phyloP scores from a whole-genome alignment of 92 coral and sea anemone species.

The Ricordea florida region DNA sequence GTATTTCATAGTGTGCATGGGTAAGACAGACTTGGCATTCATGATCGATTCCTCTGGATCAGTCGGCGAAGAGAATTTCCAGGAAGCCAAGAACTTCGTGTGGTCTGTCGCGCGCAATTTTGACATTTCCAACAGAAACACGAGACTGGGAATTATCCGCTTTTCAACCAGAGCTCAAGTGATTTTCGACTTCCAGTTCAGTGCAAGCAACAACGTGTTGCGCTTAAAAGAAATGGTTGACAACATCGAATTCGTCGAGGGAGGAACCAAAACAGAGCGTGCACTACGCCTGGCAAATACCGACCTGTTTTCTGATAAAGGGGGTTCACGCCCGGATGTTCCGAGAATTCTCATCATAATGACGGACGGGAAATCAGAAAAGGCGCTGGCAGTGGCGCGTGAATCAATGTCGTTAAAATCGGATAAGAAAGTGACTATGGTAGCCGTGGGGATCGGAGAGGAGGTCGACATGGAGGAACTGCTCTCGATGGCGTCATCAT shows the following conservation, averaged over 20 bases:
- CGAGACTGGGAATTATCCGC: constrained; percentile 75
- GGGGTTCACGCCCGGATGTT: constrained; percentile 38
- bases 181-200: constrained; percentile 44
- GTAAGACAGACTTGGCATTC: constrained; percentile 73
- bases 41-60: constrained; percentile 74
- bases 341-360: constrained; percentile 68
- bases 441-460: constrained; percentile 77
- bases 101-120: constrained; percentile 62
- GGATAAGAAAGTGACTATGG: constrained; percentile 56
- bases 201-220: constrained; percentile 1
- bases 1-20: constrained; percentile 54
- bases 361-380: constrained; percentile 68
- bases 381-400: constrained; percentile 47
- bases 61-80: constrained; percentile 43
- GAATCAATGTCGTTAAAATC: constrained; percentile 66
- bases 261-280: constrained; percentile 46
- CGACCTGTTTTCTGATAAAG: constrained; percentile 32
- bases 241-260: constrained; percentile 22
- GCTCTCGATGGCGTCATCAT: constrained; percentile 62
- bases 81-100: constrained; percentile 67
- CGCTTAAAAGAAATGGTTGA: constrained; percentile 38
- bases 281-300: constrained; percentile 54
- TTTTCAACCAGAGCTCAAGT: constrained; percentile 50
- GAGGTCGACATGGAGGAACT: constrained; percentile 70
- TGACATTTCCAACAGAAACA: constrained; percentile 60